phyloP scores from a whole-genome alignment of 2,113 vertebrate genomes.

The Fukomys damarensis region DNA sequence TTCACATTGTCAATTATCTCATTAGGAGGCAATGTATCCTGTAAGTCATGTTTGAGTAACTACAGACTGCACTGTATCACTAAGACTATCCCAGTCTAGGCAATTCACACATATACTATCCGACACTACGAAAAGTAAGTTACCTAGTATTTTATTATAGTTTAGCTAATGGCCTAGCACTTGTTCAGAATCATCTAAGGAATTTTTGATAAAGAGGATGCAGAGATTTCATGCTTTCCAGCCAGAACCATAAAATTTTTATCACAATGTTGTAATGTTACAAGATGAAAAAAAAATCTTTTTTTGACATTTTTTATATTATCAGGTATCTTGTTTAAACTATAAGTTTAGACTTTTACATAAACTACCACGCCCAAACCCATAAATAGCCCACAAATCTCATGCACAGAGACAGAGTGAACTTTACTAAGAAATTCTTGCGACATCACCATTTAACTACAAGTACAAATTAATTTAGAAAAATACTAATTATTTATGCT shows the following conservation, averaged over 20 bases:
- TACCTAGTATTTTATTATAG: neutral
- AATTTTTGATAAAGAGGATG: neutral
- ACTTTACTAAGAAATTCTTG: neutral
- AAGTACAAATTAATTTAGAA: conserved; percentile 1
- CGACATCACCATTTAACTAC: neutral
- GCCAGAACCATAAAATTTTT: neutral
- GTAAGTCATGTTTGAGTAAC: neutral
- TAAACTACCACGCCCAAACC: neutral
- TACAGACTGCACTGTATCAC: neutral
- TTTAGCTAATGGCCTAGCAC: neutral
- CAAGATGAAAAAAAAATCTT: neutral
- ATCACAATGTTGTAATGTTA: neutral
- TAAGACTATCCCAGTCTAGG: neutral
- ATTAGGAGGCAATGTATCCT: too few relatives aligned
- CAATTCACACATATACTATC: neutral
- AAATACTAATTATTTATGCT: neutral
- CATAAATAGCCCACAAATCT: neutral
- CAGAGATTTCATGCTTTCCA: neutral
- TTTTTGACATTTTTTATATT: conserved; percentile 15
- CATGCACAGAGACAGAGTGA: neutral
- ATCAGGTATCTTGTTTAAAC: neutral
- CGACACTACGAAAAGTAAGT: neutral
- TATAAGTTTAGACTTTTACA: neutral
- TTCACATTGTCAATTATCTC: too few relatives aligned
- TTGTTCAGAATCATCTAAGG: neutral